Base-by-base conservation (phyloP, 2,888 invertebrate genomes). In the Blera fallax region DNA sequence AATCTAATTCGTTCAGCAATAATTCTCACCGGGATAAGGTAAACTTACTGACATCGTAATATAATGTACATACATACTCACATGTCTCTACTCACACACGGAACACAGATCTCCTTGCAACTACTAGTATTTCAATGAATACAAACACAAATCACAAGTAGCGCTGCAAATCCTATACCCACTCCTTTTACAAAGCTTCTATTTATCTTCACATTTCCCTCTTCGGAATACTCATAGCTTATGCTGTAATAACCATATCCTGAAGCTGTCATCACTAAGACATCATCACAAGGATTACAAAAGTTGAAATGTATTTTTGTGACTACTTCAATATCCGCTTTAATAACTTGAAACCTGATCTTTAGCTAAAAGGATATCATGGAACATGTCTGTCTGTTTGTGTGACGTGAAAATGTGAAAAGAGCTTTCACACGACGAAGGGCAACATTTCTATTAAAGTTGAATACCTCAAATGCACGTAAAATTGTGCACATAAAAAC, bases 301-400 rank as follows among this genome's bases (percentile, higher is more conserved):
- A 70, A 45, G 43, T 56, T 69, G 56, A 18, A 43, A 70, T 70
- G 58, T 70, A n/a, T 58, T 52, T 58, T 7, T 45, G 21, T 43
- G 54, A 69, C 56, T 54, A 21, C 34, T 48, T 45, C 45, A 48
- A 58, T 70, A 58, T 67, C 52, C 52, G 27, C 40, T 67, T 67
- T 52, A 67, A 58, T 34, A 45, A 58, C 70, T 45, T 56, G 48
- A 56, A 58, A 58, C 24, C 18, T 18, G 21, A 32, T 64, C 21
- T 48, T 21, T 11, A 18, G 64, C 27, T 62, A 27, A 45, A 62
- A 43, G 29, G 10, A 32, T 29, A 11, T 29, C 40, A 3, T 24
- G 40, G 1, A 60, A 29, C 43, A 43, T 16, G 45, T n/a, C n/a
- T 62, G 40, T 43, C 62, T 45, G 43, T 43, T 29, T 7, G 11